phyloP scores from a whole-genome alignment of 1,140 invertebrate species.

The Zaprionus camerounensis region DNA sequence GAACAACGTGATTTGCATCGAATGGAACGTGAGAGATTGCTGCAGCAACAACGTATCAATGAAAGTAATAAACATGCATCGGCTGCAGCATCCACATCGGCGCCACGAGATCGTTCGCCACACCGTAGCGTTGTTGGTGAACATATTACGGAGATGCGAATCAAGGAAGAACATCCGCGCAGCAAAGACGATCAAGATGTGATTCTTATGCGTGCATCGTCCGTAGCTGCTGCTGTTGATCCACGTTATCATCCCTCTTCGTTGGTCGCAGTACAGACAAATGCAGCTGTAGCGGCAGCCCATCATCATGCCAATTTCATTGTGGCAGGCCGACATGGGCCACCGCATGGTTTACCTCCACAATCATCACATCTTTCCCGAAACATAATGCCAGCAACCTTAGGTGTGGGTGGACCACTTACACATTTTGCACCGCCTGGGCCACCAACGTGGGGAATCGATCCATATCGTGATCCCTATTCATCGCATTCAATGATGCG shows the following conservation, averaged over 20 bases:
- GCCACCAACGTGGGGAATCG: slow-evolving; percentile 86
- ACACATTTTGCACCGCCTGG: slow-evolving; percentile 86
- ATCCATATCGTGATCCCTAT: slow-evolving; percentile 88
- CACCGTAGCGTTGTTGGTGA: slow-evolving; percentile 88
- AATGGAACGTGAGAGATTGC: slow-evolving; percentile 86
- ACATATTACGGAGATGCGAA: slow-evolving; percentile 85
- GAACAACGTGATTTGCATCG: slow-evolving; percentile 90
- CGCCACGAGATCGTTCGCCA: slow-evolving; percentile 88
- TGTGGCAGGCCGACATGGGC: slow-evolving; percentile 85
- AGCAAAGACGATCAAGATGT: slow-evolving; percentile 87
- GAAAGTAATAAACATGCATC: slow-evolving; percentile 84
- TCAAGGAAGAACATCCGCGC: slow-evolving; percentile 87
- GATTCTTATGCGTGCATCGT: slow-evolving; percentile 82
- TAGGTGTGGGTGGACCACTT: slow-evolving; percentile 85
- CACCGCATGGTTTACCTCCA: slow-evolving; percentile 85
- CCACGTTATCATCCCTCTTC: slow-evolving; percentile 82
- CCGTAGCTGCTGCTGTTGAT: slow-evolving; percentile 64
- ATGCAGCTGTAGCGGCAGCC: slow-evolving; percentile 68
- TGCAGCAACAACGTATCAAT: slow-evolving; percentile 86
- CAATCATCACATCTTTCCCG: slow-evolving; percentile 86
- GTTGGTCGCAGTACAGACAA: slow-evolving; percentile 69
- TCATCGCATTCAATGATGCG: slow-evolving; percentile 86
- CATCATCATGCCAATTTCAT: slow-evolving; percentile 83
- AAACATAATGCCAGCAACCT: slow-evolving; percentile 85
- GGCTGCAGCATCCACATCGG: slow-evolving; percentile 83